Evolutionary conservation across 2,113 vertebrate genomes (phyloP).

Genomic region (Epinephelus moara): DNA sequence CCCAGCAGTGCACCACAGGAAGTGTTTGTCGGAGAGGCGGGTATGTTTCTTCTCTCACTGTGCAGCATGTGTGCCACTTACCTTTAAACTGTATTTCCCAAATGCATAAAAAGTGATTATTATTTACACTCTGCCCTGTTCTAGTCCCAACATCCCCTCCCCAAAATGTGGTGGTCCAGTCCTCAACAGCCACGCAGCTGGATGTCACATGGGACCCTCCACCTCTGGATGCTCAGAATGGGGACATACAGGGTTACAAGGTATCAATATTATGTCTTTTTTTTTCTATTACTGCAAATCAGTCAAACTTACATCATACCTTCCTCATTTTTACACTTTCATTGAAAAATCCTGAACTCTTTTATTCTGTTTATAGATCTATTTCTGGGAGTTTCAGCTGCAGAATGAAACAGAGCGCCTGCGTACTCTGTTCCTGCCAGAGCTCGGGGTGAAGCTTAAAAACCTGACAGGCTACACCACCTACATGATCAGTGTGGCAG

Average conservation of each 20-base stretch:
- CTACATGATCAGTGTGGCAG: slow-evolving; percentile 93
- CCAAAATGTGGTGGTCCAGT: slow-evolving; percentile 89
- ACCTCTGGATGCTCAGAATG: slow-evolving; percentile 91
- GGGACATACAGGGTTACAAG: slow-evolving; percentile 98
- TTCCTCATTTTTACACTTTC: slow-evolving; percentile 10
- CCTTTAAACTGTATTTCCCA: slow-evolving; percentile 5
- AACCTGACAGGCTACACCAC: slow-evolving; percentile 96
- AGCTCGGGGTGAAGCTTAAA: slow-evolving; percentile 92
- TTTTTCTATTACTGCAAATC: slow-evolving; percentile 2
- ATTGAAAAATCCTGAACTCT: slow-evolving; percentile 17
- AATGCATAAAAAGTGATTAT: background rate
- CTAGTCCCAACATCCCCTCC: slow-evolving; percentile 93
- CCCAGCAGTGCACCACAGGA: slow-evolving; percentile 94
- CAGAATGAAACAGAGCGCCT: slow-evolving; percentile 89
- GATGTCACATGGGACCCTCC: slow-evolving; percentile 96
- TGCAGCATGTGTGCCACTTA: background rate
- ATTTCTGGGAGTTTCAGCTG: slow-evolving; percentile 94
- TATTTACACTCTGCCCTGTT: slow-evolving; percentile 19
- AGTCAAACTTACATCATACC: slow-evolving; percentile 18
- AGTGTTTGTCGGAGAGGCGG: slow-evolving; percentile 97
- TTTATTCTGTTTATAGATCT: slow-evolving; percentile 86
- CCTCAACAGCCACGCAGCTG: slow-evolving; percentile 92
- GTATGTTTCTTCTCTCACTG: slow-evolving; percentile 81
- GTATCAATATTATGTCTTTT: slow-evolving; percentile 63
- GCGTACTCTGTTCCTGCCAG: slow-evolving; percentile 93